Base-by-base conservation (phyloP, 92 coral and sea anemone species). In the Pocillopora meandrina region DNA sequence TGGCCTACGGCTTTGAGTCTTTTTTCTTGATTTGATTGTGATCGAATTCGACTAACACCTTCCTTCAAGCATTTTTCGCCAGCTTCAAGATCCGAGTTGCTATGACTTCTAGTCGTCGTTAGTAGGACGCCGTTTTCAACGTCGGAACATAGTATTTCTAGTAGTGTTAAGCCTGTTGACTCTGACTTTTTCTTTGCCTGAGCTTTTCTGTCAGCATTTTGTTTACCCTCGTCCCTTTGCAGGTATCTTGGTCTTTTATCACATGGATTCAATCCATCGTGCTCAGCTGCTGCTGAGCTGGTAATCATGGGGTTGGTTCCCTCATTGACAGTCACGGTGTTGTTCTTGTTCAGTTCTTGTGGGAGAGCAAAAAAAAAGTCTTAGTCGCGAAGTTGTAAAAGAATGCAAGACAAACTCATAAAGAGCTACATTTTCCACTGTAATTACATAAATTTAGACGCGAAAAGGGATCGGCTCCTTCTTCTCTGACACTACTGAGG, bases 141-240 rank as follows among this genome's bases (percentile, higher is more conserved):
- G 12, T 83, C 80, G 16, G 56, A 72, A 73, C 86, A 73, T 47
- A 83, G 52, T 62, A 83, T 73, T 55, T 83, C 86, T 65, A 83
- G 56, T 21, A 83, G 52, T 36, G 80, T 83, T 55, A 74, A 65
- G 31, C 57, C 61, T 4, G 56, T 17, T 18, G 66, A 2, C 63
- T 83, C 64, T 7, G 56, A 10, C 16, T 47, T 73, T 36, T 83
- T 62, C 65, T 52, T 83, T 56, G 65, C 10, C 12, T 65, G 33
- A 1, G 62, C 52, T 47, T 56, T 83, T 12, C 59, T 68, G 42
- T 49, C 60, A 18, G 33, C 12, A 2, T 57, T 55, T 6, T 26
- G 63, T 74, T 31, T 74, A 49, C 56, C 35, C 21, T 56, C 63
- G n/a, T 8, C 72, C 15, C 68, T 23, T 61, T 71, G 70, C 6